phyloP scores from a whole-genome alignment of 2,888 invertebrate species.

The Thecophora atra region DNA sequence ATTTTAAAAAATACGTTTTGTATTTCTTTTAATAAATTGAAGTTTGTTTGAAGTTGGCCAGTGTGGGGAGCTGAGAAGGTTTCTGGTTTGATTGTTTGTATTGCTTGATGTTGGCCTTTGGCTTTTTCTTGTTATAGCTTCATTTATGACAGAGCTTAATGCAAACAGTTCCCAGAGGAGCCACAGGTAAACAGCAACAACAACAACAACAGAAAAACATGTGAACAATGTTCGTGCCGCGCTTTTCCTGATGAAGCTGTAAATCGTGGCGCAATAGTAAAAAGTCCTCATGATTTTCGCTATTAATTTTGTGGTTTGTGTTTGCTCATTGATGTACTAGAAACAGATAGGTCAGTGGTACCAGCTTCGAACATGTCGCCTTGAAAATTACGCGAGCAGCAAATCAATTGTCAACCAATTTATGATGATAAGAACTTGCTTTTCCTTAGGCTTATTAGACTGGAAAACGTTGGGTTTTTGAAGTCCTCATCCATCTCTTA shows the following conservation, averaged over 20 bases:
- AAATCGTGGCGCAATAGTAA: neutral
- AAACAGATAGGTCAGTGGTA: neutral
- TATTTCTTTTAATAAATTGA: too few relatives aligned
- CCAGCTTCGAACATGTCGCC: too few relatives aligned
- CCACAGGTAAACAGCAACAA: neutral
- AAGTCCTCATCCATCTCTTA: too few relatives aligned
- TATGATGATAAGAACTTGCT: too few relatives aligned
- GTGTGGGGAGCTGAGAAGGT: neutral
- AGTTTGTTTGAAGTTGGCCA: too few relatives aligned
- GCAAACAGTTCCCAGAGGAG: neutral
- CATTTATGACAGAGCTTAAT: conserved; percentile 4
- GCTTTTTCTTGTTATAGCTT: neutral
- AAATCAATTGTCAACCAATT: too few relatives aligned
- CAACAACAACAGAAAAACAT: too few relatives aligned
- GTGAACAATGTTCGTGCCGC: neutral
- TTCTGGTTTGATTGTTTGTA: neutral
- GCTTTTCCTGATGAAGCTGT: conserved; percentile 1
- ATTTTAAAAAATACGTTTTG: too few relatives aligned
- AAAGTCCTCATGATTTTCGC: neutral
- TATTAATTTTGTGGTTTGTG: neutral
- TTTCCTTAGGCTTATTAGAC: too few relatives aligned
- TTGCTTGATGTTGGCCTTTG: neutral
- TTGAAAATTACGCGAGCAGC: too few relatives aligned
- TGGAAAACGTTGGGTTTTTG: too few relatives aligned
- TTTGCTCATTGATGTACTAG: neutral